phyloP scores from a whole-genome alignment of 2,888 invertebrate genomes.

The Falcaria lacertinaria region DNA sequence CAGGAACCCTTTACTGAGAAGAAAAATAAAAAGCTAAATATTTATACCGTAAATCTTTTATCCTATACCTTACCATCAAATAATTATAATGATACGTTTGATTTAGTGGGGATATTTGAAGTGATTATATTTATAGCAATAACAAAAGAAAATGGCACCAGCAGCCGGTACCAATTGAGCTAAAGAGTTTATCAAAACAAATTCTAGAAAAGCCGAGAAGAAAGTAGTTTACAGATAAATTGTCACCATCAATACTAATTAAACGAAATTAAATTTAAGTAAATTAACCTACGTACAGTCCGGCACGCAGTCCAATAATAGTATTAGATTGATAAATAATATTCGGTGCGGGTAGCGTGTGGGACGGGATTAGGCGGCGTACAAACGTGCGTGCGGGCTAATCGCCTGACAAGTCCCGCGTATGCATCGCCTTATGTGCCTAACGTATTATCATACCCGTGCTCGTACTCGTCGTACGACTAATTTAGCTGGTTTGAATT shows the following conservation, averaged over 20 bases:
- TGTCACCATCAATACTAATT: not conserved
- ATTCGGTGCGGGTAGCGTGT: slow-evolving; percentile 67
- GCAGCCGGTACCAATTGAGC: too few species aligned
- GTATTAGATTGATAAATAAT: slow-evolving; percentile 50
- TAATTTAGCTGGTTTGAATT: not conserved
- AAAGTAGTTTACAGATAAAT: too few species aligned
- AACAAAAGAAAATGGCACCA: too few species aligned
- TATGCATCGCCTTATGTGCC: slow-evolving; percentile 11
- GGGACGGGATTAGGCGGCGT: slow-evolving; percentile 49
- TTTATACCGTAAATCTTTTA: too few species aligned
- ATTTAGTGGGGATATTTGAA: too few species aligned
- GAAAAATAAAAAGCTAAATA: too few species aligned
- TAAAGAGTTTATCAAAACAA: too few species aligned
- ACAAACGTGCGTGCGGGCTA: slow-evolving; percentile 40
- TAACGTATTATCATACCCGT: too few species aligned
- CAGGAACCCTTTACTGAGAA: not conserved
- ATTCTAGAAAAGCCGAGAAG: too few species aligned
- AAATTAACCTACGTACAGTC: not conserved
- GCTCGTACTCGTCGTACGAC: not conserved
- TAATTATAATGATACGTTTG: too few species aligned
- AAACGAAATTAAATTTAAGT: not conserved
- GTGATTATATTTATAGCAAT: too few species aligned
- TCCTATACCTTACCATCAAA: too few species aligned
- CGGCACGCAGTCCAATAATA: slow-evolving; percentile 12
- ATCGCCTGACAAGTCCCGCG: slow-evolving; percentile 62